Percentiles rank a stretch among this genome's conserved stretches.
phyloP scores from a whole-genome alignment of 2,797 vertebrate genomes.

The Halcyon chelicuti region DNA sequence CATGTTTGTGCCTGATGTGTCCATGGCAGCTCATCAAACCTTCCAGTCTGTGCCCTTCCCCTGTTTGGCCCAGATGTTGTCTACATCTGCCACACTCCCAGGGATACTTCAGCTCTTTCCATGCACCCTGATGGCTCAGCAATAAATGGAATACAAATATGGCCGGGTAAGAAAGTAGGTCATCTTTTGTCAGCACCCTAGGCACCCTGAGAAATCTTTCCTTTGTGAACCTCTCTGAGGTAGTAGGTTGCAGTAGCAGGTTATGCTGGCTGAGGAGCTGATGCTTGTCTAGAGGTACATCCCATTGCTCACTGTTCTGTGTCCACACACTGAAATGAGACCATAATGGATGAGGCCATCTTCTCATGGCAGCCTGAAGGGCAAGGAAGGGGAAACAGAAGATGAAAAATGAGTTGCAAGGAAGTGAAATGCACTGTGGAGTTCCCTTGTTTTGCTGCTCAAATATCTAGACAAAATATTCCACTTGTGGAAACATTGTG shows the following conservation, averaged over 20 bases:
- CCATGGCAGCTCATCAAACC: background rate
- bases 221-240: background rate
- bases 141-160: background rate
- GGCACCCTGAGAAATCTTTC: background rate
- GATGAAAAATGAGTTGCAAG: background rate
- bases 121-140: background rate
- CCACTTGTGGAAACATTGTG: background rate
- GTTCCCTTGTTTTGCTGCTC: background rate
- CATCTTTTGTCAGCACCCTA: background rate
- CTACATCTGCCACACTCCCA: fast-evolving
- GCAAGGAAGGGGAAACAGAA: background rate
- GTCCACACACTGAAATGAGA: background rate
- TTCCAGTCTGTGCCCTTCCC: background rate
- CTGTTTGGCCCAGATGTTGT: fast-evolving
- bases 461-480: background rate
- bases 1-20: background rate
- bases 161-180: background rate
- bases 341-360: background rate
- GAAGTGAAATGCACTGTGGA: background rate
- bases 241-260: background rate
- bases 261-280: background rate
- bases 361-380: background rate
- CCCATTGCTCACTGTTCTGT: background rate
- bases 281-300: background rate
- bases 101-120: background rate